A percentile compares a stretch with the other conserved stretches of the same genome.
phyloP scores from a whole-genome alignment of 1,140 invertebrate genomes.

The Acromyrmex echinatior region DNA sequence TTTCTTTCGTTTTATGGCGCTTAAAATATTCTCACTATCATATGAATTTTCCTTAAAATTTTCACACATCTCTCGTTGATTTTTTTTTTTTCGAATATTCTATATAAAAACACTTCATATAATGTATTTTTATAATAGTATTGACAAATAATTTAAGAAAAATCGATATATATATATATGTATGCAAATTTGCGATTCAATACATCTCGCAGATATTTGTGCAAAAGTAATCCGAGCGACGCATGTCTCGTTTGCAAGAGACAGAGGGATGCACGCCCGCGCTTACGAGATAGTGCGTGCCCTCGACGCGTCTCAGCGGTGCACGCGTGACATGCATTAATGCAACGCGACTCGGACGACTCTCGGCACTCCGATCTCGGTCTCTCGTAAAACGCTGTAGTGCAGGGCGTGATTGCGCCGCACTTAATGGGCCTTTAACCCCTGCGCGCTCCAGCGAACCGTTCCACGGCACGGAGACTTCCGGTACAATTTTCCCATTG shows the following conservation, averaged over 20 bases:
- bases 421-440: conserved; percentile 81
- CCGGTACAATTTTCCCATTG: conserved; percentile 82
- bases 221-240: not conserved
- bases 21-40: not conserved
- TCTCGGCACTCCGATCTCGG: conserved; percentile 30
- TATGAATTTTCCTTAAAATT: not conserved
- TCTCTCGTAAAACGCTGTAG: conserved; percentile 53
- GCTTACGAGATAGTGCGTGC: conserved; percentile 20
- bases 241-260: not conserved
- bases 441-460: conserved; percentile 50
- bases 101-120: not conserved
- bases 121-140: not conserved
- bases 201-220: not conserved
- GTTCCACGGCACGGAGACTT: conserved; percentile 72
- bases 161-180: not conserved
- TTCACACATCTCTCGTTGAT: not conserved
- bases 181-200: not conserved
- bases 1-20: not conserved
- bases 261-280: not conserved
- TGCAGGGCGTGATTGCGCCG: conserved; percentile 74
- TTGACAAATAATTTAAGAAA: not conserved
- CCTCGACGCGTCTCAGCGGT: not conserved
- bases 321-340: conserved; percentile 58
- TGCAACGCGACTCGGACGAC: conserved; percentile 62
- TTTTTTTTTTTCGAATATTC: not conserved